Conservation (phyloP, 2,113 vertebrate genomes). For the Grallaria varia region DNA sequence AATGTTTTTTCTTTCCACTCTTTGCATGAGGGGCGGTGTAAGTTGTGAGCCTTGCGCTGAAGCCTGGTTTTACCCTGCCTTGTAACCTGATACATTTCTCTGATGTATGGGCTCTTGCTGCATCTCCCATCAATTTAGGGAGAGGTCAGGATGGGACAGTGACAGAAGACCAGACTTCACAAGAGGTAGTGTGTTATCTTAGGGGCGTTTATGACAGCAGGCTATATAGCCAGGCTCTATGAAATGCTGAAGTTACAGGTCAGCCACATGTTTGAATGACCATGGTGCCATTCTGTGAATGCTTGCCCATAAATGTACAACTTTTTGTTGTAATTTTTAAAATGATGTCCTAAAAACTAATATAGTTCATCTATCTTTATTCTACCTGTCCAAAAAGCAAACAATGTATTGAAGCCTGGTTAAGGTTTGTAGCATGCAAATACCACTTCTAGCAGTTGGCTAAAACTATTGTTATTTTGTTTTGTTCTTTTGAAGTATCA, state of each 20-base stretch:
- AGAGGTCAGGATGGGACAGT: fast-evolving
- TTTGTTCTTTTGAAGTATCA: neutral
- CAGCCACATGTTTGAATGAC: neutral
- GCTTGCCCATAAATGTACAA: neutral
- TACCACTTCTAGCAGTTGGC: neutral
- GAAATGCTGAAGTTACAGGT: neutral
- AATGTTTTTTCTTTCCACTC: neutral
- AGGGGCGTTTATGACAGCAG: neutral
- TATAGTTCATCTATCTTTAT: neutral
- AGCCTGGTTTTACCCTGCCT: neutral
- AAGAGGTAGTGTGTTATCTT: neutral
- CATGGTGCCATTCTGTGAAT: neutral
- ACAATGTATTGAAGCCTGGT: neutral
- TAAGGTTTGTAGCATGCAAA: neutral
- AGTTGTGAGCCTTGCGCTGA: neutral
- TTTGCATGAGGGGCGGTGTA: neutral
- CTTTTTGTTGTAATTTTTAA: neutral
- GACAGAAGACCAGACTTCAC: neutral
- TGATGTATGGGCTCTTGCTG: neutral
- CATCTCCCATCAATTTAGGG: neutral
- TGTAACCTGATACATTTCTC: neutral
- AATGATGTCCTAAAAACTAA: neutral
- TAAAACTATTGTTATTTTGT: neutral
- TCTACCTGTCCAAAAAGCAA: neutral
- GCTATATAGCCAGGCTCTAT: neutral